Evolutionary conservation across 2,888 invertebrate genomes (phyloP).

Genomic region (Dascillus cervinus): DNA sequence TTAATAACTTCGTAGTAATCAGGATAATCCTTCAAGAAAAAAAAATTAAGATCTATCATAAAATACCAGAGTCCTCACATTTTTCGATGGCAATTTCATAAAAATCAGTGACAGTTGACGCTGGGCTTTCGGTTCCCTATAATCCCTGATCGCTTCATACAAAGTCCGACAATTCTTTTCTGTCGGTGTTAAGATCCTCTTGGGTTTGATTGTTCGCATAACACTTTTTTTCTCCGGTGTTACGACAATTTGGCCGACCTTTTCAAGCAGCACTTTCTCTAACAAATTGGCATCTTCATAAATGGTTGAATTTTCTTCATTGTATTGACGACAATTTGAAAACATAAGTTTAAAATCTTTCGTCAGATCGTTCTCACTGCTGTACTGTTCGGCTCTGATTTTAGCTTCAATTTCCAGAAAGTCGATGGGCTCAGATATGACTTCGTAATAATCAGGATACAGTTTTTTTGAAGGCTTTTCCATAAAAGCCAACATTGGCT

Average conservation of each 20-base stretch:
- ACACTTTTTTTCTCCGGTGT: slow-evolving; percentile 44
- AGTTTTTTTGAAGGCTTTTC: slow-evolving; percentile 92
- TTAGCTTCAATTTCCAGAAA: slow-evolving; percentile 89
- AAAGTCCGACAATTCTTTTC: slow-evolving; percentile 77
- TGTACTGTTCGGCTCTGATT: slow-evolving; percentile 79
- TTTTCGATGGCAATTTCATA: slow-evolving; percentile 88
- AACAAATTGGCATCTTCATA: slow-evolving; percentile 89
- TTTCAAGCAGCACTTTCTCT: slow-evolving; percentile 77
- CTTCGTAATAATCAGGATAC: slow-evolving; percentile 92
- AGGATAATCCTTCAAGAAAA: slow-evolving; percentile 67
- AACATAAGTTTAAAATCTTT: slow-evolving; percentile 92
- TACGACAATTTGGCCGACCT: slow-evolving; percentile 55
- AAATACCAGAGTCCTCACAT: slow-evolving; percentile 39
- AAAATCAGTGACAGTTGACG: slow-evolving; percentile 92
- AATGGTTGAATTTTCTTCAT: slow-evolving; percentile 92
- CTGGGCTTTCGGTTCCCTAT: slow-evolving; percentile 71
- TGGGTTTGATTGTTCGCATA: slow-evolving; percentile 34
- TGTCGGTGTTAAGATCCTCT: slow-evolving; percentile 50
- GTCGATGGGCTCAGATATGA: slow-evolving; percentile 90
- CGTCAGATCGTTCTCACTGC: slow-evolving; percentile 75
- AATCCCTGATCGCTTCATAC: slow-evolving; percentile 85
- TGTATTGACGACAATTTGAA: slow-evolving; percentile 92
- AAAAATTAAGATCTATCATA: not conserved
- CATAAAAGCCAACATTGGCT: slow-evolving; percentile 89
- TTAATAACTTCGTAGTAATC: slow-evolving; percentile 97